Evolutionary conservation across 2,113 vertebrate genomes (phyloP).

Genomic region (Danio rerio): DNA sequence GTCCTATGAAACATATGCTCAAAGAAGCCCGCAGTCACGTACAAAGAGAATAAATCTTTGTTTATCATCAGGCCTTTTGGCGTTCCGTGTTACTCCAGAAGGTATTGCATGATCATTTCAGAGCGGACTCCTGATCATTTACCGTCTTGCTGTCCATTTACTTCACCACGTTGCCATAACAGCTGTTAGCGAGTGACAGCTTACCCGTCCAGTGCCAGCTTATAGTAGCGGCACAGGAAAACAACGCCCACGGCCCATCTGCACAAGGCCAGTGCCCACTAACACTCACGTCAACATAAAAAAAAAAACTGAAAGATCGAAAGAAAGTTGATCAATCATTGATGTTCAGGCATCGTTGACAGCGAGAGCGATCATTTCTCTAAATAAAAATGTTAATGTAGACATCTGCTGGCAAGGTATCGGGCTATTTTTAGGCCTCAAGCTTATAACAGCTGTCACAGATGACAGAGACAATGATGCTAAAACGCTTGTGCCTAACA

Average conservation of each 20-base stretch:
- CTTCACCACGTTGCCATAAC: constrained; percentile 9
- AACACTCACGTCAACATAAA: constrained; percentile 4
- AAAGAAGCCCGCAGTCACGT: constrained; percentile 22
- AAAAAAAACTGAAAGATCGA: not conserved
- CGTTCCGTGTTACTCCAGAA: constrained; percentile 25
- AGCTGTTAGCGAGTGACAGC: constrained; percentile 61
- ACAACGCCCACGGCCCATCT: constrained; percentile 72
- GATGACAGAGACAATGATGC: constrained; percentile 50
- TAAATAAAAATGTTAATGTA: constrained; percentile 57
- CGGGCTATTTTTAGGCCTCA: constrained; percentile 69
- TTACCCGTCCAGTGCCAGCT: constrained; percentile 49
- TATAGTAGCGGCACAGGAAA: constrained; percentile 61
- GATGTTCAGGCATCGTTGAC: constrained; percentile 62
- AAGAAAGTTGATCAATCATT: constrained; percentile 68
- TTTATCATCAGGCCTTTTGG: constrained; percentile 47
- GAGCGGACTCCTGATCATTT: constrained; percentile 54
- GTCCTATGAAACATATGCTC: constrained; percentile 25
- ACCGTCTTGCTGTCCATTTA: constrained; percentile 56
- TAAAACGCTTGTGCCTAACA: constrained; percentile 49
- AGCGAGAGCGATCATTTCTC: constrained; percentile 46
- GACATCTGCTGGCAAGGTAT: constrained; percentile 68
- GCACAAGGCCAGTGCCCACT: constrained; percentile 38
- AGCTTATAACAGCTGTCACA: constrained; percentile 63
- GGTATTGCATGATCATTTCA: constrained; percentile 67
- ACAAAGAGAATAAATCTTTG: constrained; percentile 40